Conservation (phyloP, 2,797 vertebrate genomes). For the Erpetoichthys calabaricus region DNA sequence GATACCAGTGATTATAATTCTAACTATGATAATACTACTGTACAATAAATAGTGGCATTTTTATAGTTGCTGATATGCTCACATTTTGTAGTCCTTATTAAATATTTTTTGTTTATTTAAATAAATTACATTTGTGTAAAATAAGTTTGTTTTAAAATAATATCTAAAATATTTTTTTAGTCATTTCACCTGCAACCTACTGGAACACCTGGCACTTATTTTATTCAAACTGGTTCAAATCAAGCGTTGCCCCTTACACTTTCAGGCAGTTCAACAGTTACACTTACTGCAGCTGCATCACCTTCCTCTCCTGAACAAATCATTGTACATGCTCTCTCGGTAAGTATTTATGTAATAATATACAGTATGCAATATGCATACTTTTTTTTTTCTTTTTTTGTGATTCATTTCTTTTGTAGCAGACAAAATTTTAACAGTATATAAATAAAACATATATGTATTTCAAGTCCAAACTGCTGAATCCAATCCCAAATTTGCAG, state of each 20-base stretch:
- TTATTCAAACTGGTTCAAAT: slow-evolving; percentile 79
- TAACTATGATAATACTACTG: too few relatives aligned
- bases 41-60: too few relatives aligned
- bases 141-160: too few relatives aligned
- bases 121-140: too few relatives aligned
- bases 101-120: too few relatives aligned
- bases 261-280: slow-evolving; percentile 68
- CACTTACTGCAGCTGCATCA: slow-evolving; percentile 68
- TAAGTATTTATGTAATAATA: slow-evolving; percentile 34
- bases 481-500: too few relatives aligned
- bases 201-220: slow-evolving; percentile 84
- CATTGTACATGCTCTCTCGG: slow-evolving; percentile 85
- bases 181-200: slow-evolving; percentile 94
- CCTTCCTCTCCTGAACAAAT: slow-evolving; percentile 92
- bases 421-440: too few relatives aligned
- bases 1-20: too few relatives aligned
- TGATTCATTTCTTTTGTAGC: neutral
- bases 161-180: slow-evolving; percentile 32
- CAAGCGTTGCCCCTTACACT: slow-evolving; percentile 80
- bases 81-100: too few relatives aligned
- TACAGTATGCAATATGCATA: neutral
- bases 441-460: too few relatives aligned
- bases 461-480: too few relatives aligned
- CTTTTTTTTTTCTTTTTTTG: neutral
- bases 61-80: too few relatives aligned